These are phyloP conservation scores for Sylvilagus bachmani DNA, from an alignment of 2,113 vertebrate genomes.

Conservation along the genomic window DNA sequence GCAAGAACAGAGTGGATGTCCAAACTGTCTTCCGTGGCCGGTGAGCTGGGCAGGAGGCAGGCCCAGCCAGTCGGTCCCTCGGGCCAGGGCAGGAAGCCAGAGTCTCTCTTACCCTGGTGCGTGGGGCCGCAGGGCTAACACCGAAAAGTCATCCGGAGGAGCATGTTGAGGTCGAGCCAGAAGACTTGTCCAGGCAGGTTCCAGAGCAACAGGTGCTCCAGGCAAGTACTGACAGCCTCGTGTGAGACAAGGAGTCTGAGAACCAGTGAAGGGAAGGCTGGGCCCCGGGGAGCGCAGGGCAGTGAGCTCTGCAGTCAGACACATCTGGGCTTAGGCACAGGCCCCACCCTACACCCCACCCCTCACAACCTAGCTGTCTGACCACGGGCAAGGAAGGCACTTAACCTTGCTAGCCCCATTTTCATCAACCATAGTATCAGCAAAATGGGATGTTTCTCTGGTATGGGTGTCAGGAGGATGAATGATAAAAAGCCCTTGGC, in stretches of 20 bases:
- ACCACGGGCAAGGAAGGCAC: neutral
- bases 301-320: neutral
- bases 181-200: conserved; percentile 76
- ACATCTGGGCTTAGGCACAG: neutral
- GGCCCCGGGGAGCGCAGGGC: neutral
- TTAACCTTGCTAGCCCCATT: neutral
- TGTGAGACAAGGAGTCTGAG: neutral
- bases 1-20: conserved; percentile 63
- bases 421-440: neutral
- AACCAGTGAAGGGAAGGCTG: neutral
- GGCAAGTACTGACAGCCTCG: conserved; percentile 16
- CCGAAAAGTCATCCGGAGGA: conserved; percentile 79
- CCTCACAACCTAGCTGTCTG: neutral
- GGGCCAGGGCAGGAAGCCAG: conserved; percentile 83
- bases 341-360: too few relatives aligned
- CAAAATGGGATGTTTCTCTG: neutral
- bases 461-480: neutral
- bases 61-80: conserved; percentile 86
- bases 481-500: neutral
- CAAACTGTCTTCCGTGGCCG: conserved; percentile 77
- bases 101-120: conserved; percentile 86
- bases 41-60: conserved; percentile 82
- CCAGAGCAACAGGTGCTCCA: conserved; percentile 68
- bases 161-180: conserved; percentile 68
- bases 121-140: conserved; percentile 85